These are phyloP conservation scores for Cactoblastis cactorum DNA, from an alignment of 2,888 invertebrate genomes.

Conservation along the genomic window DNA sequence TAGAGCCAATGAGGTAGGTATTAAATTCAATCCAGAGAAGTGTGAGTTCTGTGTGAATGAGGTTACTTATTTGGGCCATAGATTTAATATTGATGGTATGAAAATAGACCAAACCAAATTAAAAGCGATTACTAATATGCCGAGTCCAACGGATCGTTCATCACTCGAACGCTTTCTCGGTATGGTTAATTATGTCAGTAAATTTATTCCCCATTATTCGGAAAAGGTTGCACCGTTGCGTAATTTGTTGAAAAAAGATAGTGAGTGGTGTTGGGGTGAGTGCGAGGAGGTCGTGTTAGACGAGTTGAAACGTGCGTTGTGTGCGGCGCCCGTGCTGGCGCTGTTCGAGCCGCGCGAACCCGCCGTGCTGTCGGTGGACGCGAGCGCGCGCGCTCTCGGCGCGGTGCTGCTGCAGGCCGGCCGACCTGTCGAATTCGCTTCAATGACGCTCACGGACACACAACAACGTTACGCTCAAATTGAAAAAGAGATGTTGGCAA, in stretches of 20 bases:
- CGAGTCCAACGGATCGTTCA: constrained; percentile 12
- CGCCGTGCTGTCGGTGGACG: not conserved
- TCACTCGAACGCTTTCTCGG: constrained; percentile 19
- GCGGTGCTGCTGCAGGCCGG: constrained; percentile 21
- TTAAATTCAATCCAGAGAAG: not conserved
- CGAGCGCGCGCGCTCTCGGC: constrained; percentile 16
- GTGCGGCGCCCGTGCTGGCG: not conserved
- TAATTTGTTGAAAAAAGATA: constrained; percentile 15
- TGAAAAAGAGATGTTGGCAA: constrained; percentile 17
- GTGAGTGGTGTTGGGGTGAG: constrained; percentile 16
- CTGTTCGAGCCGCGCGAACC: not conserved
- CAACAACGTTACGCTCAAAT: constrained; percentile 22
- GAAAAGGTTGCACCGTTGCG: constrained; percentile 14
- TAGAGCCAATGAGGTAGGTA: not conserved
- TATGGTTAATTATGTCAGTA: constrained; percentile 19
- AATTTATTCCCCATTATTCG: constrained; percentile 19
- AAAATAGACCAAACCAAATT: constrained; percentile 14
- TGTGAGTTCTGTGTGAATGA: constrained; percentile 7
- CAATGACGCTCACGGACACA: constrained; percentile 8
- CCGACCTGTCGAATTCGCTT: constrained; percentile 22
- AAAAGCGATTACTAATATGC: constrained; percentile 18
- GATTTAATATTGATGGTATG: constrained; percentile 15
- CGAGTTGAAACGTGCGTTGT: not conserved
- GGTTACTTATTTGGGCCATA: constrained; percentile 16
- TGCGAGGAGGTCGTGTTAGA: too few species aligned